phyloP scores from a whole-genome alignment of 92 coral and sea anemone genomes.

The Epizoanthus illoricatus region DNA sequence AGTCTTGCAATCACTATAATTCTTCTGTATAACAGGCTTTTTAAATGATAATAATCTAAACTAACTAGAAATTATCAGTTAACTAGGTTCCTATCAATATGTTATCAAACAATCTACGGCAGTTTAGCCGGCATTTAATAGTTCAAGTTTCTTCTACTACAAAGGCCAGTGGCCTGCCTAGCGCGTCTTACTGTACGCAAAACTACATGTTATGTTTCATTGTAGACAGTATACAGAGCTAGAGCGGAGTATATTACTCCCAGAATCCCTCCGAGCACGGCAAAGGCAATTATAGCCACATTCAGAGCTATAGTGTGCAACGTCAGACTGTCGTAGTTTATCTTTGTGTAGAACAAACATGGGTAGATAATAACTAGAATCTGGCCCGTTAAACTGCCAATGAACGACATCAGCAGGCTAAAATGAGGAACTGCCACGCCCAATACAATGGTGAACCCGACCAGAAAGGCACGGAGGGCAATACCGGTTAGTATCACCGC shows the following conservation, averaged over 20 bases:
- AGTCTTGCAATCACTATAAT: no score
- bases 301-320: constrained; percentile 48
- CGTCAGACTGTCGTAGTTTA: constrained; percentile 33
- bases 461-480: constrained; percentile 43
- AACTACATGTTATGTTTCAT: constrained; percentile 41
- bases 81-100: not conserved
- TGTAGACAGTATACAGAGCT: constrained; percentile 58
- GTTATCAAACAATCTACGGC: not conserved
- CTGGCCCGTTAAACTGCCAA: constrained; percentile 61
- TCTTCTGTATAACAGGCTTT: no score
- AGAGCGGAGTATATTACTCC: constrained; percentile 52
- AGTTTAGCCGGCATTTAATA: no score
- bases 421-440: constrained; percentile 63
- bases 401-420: constrained; percentile 59
- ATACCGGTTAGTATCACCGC: constrained; percentile 51
- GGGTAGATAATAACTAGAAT: constrained; percentile 56
- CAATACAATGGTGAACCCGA: constrained; percentile 47
- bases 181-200: no score
- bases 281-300: constrained; percentile 48
- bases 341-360: constrained; percentile 54
- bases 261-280: constrained; percentile 49
- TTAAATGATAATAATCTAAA: no score
- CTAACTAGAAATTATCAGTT: no score
- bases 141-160: no score
- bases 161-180: no score